phyloP scores from a whole-genome alignment of 2,113 vertebrate species.

The Picathartes gymnocephalus region DNA sequence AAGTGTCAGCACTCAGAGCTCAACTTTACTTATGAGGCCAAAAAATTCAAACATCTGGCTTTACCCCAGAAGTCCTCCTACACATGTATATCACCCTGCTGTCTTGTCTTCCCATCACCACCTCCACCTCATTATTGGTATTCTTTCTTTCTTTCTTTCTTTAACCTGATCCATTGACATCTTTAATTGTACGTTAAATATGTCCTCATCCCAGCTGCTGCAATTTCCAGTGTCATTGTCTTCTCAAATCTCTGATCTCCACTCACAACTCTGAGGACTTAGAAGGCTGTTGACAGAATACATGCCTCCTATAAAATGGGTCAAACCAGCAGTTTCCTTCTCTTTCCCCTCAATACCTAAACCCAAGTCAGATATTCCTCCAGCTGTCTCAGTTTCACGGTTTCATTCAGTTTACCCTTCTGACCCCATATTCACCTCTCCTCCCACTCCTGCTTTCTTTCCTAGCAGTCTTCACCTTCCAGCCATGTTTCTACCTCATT shows the following conservation, averaged over 20 bases:
- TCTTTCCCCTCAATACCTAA: not conserved
- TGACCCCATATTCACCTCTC: not conserved
- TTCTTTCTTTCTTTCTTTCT: slow-evolving; percentile 21
- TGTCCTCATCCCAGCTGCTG: not conserved
- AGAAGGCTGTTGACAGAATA: not conserved
- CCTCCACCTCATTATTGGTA: slow-evolving; percentile 35
- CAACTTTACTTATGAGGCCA: slow-evolving; percentile 33
- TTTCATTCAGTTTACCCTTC: not conserved
- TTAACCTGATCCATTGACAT: not conserved
- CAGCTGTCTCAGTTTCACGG: not conserved
- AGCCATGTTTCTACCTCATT: not conserved
- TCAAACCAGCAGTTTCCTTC: not conserved
- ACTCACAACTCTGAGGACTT: not conserved
- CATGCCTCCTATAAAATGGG: not conserved
- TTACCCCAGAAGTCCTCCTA: slow-evolving; percentile 37
- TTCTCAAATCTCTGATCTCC: not conserved
- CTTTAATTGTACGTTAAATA: slow-evolving; percentile 3
- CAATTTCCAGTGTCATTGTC: not conserved
- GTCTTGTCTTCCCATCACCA: slow-evolving; percentile 56
- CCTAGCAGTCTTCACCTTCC: not conserved
- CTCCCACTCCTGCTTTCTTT: not conserved
- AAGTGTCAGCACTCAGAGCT: slow-evolving; percentile 34
- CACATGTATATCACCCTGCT: not conserved
- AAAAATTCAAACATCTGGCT: slow-evolving; percentile 20
- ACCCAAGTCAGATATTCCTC: not conserved